Percentiles rank a stretch among this genome's conserved stretches.
These are phyloP conservation scores for Tetranychus piercei DNA, from an alignment of 2,888 invertebrate genomes.

Conservation along the genomic window DNA sequence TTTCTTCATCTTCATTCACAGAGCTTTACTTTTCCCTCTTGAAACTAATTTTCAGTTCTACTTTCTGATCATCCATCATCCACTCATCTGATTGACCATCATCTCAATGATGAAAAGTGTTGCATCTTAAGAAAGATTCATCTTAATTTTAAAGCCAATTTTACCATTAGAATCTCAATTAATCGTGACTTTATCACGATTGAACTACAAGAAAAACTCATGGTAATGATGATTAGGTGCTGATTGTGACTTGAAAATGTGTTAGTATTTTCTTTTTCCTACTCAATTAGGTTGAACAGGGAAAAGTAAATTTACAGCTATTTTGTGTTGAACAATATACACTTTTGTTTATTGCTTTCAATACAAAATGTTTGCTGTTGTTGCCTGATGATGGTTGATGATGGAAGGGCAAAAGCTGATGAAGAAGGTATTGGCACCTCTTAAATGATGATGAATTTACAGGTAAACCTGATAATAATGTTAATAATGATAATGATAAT, in stretches of 20 bases:
- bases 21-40: too few species aligned
- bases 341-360: background rate
- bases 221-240: background rate
- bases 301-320: background rate
- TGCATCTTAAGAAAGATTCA: background rate
- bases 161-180: conserved; percentile 1
- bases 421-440: background rate
- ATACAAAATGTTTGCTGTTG: too few species aligned
- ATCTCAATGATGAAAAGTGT: background rate
- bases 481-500: background rate
- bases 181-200: background rate
- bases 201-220: background rate
- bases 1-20: too few species aligned
- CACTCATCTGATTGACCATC: background rate
- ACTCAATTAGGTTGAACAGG: background rate
- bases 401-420: background rate
- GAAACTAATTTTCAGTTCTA: too few species aligned
- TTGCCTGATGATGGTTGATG: background rate
- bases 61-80: background rate
- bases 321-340: background rate
- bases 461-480: background rate
- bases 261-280: background rate
- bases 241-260: background rate
- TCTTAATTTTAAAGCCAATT: background rate
- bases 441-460: background rate